These are phyloP conservation scores for Anableps anableps DNA, from an alignment of 2,797 vertebrate genomes.

Conservation along the genomic window DNA sequence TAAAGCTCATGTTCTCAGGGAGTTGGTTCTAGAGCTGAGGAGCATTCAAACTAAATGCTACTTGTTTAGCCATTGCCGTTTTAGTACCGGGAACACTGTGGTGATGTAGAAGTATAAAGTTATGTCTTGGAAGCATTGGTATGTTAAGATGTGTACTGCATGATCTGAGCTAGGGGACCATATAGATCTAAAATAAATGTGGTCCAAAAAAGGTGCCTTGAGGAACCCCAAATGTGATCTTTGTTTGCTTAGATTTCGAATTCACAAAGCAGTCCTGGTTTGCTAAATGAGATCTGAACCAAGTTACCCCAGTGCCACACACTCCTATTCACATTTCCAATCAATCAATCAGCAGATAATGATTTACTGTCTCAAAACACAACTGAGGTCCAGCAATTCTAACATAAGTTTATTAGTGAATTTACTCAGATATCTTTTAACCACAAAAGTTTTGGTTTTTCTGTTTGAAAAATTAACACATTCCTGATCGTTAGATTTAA, in stretches of 20 bases:
- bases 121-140: neutral
- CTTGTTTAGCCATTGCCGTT: neutral
- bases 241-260: neutral
- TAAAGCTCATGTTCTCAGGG: neutral
- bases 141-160: neutral
- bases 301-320: neutral
- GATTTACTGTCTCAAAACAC: neutral
- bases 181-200: neutral
- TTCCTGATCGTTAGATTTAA: neutral
- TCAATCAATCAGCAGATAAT: neutral
- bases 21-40: too few species aligned
- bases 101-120: neutral
- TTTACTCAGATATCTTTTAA: neutral
- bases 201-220: neutral
- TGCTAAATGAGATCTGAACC: neutral
- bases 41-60: neutral
- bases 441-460: neutral
- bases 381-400: neutral
- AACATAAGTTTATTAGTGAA: neutral
- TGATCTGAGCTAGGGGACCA: neutral
- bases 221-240: neutral
- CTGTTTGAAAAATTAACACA: neutral
- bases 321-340: neutral
- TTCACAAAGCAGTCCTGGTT: neutral
- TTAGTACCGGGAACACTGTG: neutral